Base-by-base conservation (phyloP, 2,113 vertebrate genomes). In the Archocentrus centrarchus region DNA sequence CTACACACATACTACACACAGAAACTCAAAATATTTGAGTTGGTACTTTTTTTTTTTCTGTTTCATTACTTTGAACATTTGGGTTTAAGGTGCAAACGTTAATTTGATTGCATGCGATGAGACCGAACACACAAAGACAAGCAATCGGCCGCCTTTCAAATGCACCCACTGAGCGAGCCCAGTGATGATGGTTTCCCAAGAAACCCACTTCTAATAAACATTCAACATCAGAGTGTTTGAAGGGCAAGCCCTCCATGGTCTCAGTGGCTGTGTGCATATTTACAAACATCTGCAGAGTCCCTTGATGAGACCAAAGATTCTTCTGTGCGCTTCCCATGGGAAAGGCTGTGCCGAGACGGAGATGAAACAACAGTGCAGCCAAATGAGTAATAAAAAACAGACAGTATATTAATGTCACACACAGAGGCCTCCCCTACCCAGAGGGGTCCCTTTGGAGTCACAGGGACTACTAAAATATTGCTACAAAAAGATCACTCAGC, bases 161-260 rank as follows among this genome's bases (percentile, higher is more conserved):
- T 80, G 81, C 24, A 37, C 78, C 66, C 37, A 63, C 58, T 1
- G 75, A 84, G 79, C n/a, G 4, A 58, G 70, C 77, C 88, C 86
- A 86, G 90, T 80, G 85, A 91, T 84, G 84, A 79, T 59, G 87
- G 91, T 66, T 80, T 86, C 82, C 86, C 75, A 35, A 86, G 57
- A 63, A 91, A 90, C 63, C 92, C 93, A 89, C 92, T 89, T 93
- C 89, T 92, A 86, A 90, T 89, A 91, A 92, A 92, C 87, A 79
- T 79, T 79, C 76, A 66, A 44, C 85, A 82, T 85, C 62, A 73
- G 60, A 86, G 27, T 64, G 86, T 91, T 92, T 90, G 89, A 91
- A 85, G 90, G 88, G 68, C 73, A 64, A 35, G 81, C 83, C 90
- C 64, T 86, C 81, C 11, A 37, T 47, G 86, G 61, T 59, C 79